phyloP scores from a whole-genome alignment of 2,113 vertebrate genomes.

The Deroptyus accipitrinus region DNA sequence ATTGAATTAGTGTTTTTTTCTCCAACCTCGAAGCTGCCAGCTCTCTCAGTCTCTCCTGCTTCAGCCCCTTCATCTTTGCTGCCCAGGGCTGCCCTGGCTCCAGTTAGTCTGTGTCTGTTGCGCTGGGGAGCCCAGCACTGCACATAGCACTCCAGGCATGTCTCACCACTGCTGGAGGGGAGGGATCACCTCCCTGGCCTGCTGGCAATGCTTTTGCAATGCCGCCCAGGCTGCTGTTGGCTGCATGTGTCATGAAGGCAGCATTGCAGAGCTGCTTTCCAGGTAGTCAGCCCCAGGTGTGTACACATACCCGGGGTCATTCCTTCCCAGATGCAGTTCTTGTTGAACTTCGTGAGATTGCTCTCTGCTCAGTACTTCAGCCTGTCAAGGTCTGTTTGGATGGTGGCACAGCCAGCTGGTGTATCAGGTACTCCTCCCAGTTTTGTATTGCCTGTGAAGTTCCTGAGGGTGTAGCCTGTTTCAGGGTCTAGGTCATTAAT shows the following conservation, averaged over 20 bases:
- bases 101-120: neutral
- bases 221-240: neutral
- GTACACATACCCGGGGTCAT: neutral
- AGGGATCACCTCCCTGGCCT: neutral
- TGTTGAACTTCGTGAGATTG: neutral
- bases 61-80: neutral
- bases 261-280: neutral
- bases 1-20: neutral
- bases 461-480: neutral
- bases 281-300: neutral
- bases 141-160: neutral
- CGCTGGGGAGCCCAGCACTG: neutral
- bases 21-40: neutral
- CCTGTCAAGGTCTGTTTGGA: neutral
- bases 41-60: neutral
- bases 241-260: neutral
- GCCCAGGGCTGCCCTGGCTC: neutral
- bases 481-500: neutral
- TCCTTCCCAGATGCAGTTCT: neutral
- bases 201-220: neutral
- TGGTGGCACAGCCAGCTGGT: neutral
- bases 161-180: neutral
- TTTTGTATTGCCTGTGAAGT: neutral
- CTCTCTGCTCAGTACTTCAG: neutral
- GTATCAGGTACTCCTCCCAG: neutral